phyloP scores from a whole-genome alignment of 2,113 vertebrate species.

The Sylvietta virens region DNA sequence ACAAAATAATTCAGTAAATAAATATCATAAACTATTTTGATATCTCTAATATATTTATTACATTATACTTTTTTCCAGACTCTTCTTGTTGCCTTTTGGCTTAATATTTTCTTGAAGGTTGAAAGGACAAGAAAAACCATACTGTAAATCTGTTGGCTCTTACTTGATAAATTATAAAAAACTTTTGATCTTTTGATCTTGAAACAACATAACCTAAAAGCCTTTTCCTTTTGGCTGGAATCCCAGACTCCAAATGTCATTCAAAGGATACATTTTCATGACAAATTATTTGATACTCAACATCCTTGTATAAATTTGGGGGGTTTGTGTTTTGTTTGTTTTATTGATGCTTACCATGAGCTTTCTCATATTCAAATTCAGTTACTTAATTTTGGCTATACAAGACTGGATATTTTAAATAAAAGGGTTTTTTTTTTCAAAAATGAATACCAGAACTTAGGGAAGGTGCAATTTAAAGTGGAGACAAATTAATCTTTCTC shows the following conservation, averaged over 20 bases:
- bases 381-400: neutral
- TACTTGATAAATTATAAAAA: constrained; percentile 49
- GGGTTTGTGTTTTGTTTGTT: neutral
- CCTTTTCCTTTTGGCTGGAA: constrained; percentile 67
- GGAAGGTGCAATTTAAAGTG: neutral
- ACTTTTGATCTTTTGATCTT: constrained; percentile 65
- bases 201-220: constrained; percentile 56
- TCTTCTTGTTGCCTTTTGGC: neutral
- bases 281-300: constrained; percentile 36
- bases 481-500: neutral
- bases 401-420: constrained; percentile 2
- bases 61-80: neutral
- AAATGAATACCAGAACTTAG: neutral
- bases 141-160: constrained; percentile 59
- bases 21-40: neutral
- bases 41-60: neutral
- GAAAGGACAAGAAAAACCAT: constrained; percentile 28
- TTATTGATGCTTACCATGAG: neutral
- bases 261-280: constrained; percentile 55
- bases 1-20: neutral
- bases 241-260: constrained; percentile 66
- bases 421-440: neutral
- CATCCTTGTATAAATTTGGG: constrained; percentile 15
- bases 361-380: neutral
- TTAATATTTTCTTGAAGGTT: neutral